Percentiles rank a stretch among this genome's conserved stretches.
Evolutionary conservation across 2,113 vertebrate genomes (phyloP).

Genomic region (Triplophysa siluroides): DNA sequence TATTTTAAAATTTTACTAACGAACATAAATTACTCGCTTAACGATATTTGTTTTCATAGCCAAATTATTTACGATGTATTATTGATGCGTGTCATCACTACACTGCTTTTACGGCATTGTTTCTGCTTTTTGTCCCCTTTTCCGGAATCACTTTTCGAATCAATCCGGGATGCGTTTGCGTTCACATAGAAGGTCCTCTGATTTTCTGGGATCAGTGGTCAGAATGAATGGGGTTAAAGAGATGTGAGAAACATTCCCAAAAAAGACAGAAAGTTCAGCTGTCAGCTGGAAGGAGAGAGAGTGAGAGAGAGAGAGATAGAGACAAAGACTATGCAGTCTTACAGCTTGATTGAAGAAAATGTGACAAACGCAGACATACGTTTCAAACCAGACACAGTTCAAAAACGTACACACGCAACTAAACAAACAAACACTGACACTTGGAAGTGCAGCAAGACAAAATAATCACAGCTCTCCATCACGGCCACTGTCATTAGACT

Average conservation of each 20-base stretch:
- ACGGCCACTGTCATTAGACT: background rate
- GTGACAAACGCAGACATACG: conserved; percentile 5
- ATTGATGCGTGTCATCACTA: too few relatives aligned
- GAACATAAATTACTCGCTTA: too few relatives aligned
- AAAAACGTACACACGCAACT: background rate
- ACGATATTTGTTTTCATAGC: too few relatives aligned
- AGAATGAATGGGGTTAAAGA: background rate
- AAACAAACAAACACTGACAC: conserved; percentile 21
- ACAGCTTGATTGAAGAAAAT: conserved; percentile 24
- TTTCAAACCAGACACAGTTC: background rate
- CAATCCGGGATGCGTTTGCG: too few relatives aligned
- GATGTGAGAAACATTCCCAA: conserved; percentile 7
- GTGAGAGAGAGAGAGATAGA: background rate
- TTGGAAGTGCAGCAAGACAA: background rate
- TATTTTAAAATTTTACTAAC: too few relatives aligned
- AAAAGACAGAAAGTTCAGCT: conserved; percentile 1
- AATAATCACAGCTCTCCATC: conserved; percentile 13
- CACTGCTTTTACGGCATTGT: too few relatives aligned
- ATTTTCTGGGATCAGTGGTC: too few relatives aligned
- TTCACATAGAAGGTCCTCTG: too few relatives aligned
- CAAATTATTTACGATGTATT: too few relatives aligned
- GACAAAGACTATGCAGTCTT: conserved; percentile 12
- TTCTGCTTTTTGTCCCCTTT: too few relatives aligned
- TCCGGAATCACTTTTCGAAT: too few relatives aligned
- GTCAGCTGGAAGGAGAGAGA: background rate